Percentiles rank a stretch among this genome's conserved stretches.
Conservation (phyloP, 2,888 invertebrate species). For the Xanthia icteritia region DNA sequence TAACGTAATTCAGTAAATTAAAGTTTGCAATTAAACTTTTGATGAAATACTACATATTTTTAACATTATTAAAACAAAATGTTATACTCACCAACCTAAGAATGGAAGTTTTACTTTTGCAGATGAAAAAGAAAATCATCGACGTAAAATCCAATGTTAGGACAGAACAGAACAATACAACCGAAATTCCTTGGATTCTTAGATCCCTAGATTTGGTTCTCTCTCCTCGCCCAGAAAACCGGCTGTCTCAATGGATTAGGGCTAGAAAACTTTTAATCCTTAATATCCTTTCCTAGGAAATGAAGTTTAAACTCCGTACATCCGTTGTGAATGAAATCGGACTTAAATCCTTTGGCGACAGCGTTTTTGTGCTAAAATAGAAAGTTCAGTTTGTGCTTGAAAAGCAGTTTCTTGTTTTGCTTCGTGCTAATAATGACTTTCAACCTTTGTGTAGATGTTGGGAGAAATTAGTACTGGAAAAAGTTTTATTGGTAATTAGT, state of each 20-base stretch:
- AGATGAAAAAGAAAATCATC: constrained; percentile 22
- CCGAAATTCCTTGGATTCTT: constrained; percentile 42
- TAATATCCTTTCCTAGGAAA: constrained; percentile 87
- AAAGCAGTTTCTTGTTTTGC: constrained; percentile 41
- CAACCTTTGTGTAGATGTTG: constrained; percentile 14
- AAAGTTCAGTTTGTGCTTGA: constrained; percentile 49
- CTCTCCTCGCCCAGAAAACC: constrained; percentile 71
- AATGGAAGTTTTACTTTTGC: neutral
- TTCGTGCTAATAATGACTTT: constrained; percentile 20
- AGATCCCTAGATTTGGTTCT: constrained; percentile 59
- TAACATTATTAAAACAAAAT: neutral
- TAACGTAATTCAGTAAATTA: neutral
- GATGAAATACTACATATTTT: neutral
- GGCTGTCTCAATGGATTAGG: constrained; percentile 77
- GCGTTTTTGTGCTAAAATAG: constrained; percentile 69
- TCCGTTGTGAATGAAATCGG: constrained; percentile 74
- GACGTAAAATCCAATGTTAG: constrained; percentile 28
- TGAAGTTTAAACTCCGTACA: constrained; percentile 84
- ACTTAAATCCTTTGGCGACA: constrained; percentile 74
- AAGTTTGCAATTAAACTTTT: no score
- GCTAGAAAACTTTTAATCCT: constrained; percentile 86
- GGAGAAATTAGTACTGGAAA: neutral
- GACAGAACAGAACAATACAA: constrained; percentile 36
- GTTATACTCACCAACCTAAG: neutral
- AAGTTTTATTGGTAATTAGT: constrained; percentile 13